phyloP scores from a whole-genome alignment of 2,888 invertebrate genomes.

The Zaprionus obscuricornis region DNA sequence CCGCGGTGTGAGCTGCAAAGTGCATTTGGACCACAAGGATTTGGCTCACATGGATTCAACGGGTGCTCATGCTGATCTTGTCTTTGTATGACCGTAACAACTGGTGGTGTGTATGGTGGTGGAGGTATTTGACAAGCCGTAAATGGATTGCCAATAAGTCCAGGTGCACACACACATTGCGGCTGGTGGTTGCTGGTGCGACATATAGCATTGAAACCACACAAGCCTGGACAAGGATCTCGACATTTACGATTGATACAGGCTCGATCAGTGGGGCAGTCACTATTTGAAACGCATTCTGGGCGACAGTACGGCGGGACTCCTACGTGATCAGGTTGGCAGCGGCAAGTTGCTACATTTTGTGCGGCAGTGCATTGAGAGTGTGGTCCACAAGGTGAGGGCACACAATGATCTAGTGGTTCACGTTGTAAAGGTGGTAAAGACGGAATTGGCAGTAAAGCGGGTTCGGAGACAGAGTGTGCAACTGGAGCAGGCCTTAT shows the following conservation, averaged over 20 bases:
- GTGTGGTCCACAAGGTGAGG: conserved; percentile 89
- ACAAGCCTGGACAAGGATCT: conserved; percentile 90
- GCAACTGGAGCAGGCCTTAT: conserved; percentile 21
- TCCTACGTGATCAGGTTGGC: conserved; percentile 87
- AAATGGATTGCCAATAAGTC: conserved; percentile 90
- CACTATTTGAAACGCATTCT: conserved; percentile 89
- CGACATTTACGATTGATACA: conserved; percentile 91
- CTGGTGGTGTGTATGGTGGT: conserved; percentile 20
- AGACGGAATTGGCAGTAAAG: conserved; percentile 3
- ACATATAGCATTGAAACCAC: conserved; percentile 89
- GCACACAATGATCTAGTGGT: conserved; percentile 84
- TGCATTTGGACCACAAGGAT: conserved; percentile 90
- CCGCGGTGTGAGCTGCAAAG: conserved; percentile 87
- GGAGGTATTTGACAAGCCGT: conserved; percentile 84
- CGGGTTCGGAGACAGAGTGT: too few relatives aligned
- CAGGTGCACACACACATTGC: conserved; percentile 87
- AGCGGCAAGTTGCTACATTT: conserved; percentile 89
- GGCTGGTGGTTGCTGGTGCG: conserved; percentile 90
- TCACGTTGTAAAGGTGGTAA: too few relatives aligned
- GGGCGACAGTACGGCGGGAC: conserved; percentile 89
- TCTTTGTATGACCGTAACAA: conserved; percentile 34
- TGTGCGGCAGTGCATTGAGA: conserved; percentile 88
- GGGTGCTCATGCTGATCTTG: conserved; percentile 71
- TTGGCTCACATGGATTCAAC: conserved; percentile 87
- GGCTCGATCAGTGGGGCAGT: conserved; percentile 88